These are phyloP conservation scores for Rhea americana DNA, from an alignment of 2,113 vertebrate genomes.

Conservation along the genomic window DNA sequence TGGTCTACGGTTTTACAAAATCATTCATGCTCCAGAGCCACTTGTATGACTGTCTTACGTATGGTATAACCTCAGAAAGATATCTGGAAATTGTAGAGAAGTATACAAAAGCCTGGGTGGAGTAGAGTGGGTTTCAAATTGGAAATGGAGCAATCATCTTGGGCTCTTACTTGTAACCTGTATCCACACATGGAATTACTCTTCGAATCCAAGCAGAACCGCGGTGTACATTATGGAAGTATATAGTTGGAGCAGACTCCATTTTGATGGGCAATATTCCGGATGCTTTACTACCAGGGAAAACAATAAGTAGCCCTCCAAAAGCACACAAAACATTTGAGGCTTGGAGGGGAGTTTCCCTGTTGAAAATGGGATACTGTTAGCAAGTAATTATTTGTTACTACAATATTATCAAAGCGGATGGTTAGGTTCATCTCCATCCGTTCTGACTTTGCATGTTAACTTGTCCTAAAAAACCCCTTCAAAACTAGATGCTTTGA, in stretches of 20 bases:
- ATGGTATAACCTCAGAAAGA: background rate
- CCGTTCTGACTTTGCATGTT: background rate
- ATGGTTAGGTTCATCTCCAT: background rate
- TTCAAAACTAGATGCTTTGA: background rate
- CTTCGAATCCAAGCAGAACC: background rate
- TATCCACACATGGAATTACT: background rate
- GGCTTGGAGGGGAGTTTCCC: background rate
- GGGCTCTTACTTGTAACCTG: background rate
- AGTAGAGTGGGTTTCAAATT: background rate
- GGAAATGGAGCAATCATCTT: background rate
- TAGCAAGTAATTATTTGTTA: background rate
- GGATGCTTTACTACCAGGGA: background rate
- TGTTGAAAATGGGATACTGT: background rate
- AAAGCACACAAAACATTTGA: background rate
- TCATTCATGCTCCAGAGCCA: background rate
- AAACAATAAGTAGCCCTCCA: background rate
- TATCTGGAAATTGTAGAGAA: background rate
- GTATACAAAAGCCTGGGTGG: background rate
- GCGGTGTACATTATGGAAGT: background rate
- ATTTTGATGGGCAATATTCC: background rate
- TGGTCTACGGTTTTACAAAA: background rate
- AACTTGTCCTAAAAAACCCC: background rate
- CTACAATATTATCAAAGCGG: background rate
- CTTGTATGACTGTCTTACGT: background rate
- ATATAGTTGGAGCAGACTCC: accelerated